These are phyloP conservation scores for Nemopilema nomurai DNA, from an alignment of 30 jellyfish, hydroid and myxozoan genomes.

Conservation along the genomic window DNA sequence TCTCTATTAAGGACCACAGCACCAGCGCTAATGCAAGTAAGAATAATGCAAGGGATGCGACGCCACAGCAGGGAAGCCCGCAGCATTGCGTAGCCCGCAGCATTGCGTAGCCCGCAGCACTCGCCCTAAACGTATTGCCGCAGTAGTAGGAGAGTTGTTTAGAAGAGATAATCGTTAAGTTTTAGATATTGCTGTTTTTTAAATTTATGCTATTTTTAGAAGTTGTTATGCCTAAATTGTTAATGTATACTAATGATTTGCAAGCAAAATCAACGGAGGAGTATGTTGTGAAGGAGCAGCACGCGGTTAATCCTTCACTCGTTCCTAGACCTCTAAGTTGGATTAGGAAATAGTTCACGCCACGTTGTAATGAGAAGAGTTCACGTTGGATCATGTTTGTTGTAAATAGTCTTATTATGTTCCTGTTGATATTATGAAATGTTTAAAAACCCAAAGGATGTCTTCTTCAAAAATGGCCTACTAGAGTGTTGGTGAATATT, in stretches of 20 bases:
- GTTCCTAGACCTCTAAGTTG: not conserved
- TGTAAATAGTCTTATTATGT: too few relatives aligned
- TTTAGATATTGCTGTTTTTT: not conserved
- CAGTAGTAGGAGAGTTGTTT: slow-evolving; percentile 4
- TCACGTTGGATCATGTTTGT: not conserved
- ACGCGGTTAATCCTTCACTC: not conserved
- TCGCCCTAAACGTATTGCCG: slow-evolving; percentile 16
- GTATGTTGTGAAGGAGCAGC: slow-evolving; percentile 11
- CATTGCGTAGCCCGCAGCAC: slow-evolving; percentile 4
- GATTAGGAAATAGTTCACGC: not conserved
- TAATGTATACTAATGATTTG: not conserved
- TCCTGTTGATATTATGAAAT: too few relatives aligned
- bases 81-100: slow-evolving; percentile 11
- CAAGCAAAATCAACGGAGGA: not conserved
- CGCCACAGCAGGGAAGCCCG: not conserved
- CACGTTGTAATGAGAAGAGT: not conserved
- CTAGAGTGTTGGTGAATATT: too few relatives aligned
- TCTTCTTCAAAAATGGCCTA: too few relatives aligned
- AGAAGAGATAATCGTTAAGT: not conserved
- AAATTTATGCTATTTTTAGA: not conserved
- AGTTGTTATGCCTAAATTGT: not conserved
- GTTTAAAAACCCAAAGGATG: too few relatives aligned
- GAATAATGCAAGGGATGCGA: not conserved
- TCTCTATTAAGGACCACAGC: not conserved
- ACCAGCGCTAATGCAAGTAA: not conserved